Evolutionary conservation across 64 coral and sea anemone species (phyloP), one percentile per base, ranked within the genome.

Genomic region (Porites lutea): DNA sequence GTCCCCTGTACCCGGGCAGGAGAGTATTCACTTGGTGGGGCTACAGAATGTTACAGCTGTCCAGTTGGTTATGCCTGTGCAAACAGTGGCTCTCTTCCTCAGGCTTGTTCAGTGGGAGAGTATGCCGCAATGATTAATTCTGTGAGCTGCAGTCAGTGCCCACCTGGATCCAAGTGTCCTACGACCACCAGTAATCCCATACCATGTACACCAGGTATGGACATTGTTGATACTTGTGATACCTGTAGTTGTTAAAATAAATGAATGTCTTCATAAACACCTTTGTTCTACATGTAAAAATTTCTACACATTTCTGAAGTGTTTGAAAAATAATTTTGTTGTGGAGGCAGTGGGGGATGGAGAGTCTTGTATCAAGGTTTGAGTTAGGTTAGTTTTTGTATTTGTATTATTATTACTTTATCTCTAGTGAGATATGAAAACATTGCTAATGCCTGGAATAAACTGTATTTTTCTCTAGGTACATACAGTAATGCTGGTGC

Each of bases 31-130:
- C 88, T 91, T 0, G 91, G 68, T 74, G 89, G 97, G 37, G 82
- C 91, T 13, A 94, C 97, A 53, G 79, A 90, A 47, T 99, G 97
- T 74, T 85, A 21, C 9, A 74, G 96, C 37, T 99, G 97, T 44
- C 94, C 92, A 2, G 68, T 18, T 22, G 97, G 97, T 4, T 96
- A 90, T 37, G 58, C 73, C 14, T 99, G 97, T 43, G 46, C 84
- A 7, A 65, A 90, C 13, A 86, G 92, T 9, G 49, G 23, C 7
- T 71, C 62, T 4, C 87, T 82, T 61, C 95, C 95, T 10, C 72
- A 61, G 48, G 82, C 92, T 2, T 97, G 95, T 74, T 45, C 83
- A 15, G 48, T 78, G 60, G 95, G 95, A 22, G 72, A 77, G 5
- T 97, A 97, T 82, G 89, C 95, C 60, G 50, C 88, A 76, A 48